Evolutionary conservation across 2,797 vertebrate genomes (phyloP), one percentile per base, ranked within the genome.

Genomic region (Galaxias olidus): DNA sequence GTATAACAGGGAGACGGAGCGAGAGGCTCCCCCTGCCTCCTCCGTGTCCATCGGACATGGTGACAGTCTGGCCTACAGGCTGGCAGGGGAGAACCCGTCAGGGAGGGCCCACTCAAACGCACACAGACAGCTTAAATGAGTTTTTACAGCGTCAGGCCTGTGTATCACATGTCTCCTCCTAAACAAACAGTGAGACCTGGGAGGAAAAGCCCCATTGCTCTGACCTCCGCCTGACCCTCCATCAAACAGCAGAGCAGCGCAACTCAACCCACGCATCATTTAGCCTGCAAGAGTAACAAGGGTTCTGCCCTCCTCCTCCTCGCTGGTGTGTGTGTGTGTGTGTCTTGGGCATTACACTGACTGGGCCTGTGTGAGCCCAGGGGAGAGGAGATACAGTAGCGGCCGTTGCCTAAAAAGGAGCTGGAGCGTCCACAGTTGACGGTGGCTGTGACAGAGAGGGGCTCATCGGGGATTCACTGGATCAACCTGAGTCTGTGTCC

Each of bases 111-210:
- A 41, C 44, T 54, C 44, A 4, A 61, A 47, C 69, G 60, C 70
- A 69, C 72, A 79, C 65, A 68, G 51, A 40, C 50, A 42, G 74
- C 76, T 88, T 84, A 89, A 90, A 69, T 78, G 75, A 84, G 77
- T 46, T 51, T 15, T 10, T 54, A 62, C 69, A 50, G 77, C 69
- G 66, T 80, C 76, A 47, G 47, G 65, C 53, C 14, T 12, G 47
- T 71, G 67, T 73, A 85, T 90, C 75, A 62, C 71, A 83, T 74
- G 69, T 50, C 73, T 43, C 72, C 76, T 57, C 65, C 81, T 78
- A 66, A 83, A 75, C 61, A 81, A 82, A 68, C 63, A 53, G 58
- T 72, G 64, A 63, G 54, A 74, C 52, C 11, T 50, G 49, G 14
- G 48, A 61, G 44, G 63, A 15, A 66, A 55, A 47, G 44, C 10